These are phyloP conservation scores for Psephotus haematonotus DNA, from an alignment of 2,113 vertebrate genomes.

Conservation along the genomic window DNA sequence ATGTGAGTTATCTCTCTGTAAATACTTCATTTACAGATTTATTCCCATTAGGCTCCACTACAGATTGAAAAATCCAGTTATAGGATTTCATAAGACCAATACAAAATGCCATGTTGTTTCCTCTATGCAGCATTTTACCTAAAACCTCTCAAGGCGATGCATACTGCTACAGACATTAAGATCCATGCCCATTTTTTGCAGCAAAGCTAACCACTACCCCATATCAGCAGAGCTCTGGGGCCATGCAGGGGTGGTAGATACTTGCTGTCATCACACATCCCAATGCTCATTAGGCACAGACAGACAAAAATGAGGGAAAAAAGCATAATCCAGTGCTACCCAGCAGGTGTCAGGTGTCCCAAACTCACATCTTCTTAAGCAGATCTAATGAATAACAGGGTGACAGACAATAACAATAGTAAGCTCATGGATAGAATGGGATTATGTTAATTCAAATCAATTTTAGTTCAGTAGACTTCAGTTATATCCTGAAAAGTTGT, in stretches of 20 bases:
- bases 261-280: background rate
- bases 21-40: background rate
- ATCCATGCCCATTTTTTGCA: background rate
- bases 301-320: background rate
- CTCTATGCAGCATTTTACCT: background rate
- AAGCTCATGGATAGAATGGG: background rate
- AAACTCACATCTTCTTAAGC: background rate
- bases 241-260: background rate
- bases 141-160: background rate
- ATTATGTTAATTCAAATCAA: constrained; percentile 36
- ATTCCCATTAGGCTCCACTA: background rate
- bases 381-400: constrained; percentile 5
- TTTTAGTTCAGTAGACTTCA: background rate
- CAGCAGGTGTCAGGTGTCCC: background rate
- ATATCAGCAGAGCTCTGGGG: background rate
- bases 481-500: background rate
- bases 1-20: background rate
- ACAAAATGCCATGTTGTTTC: background rate
- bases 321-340: background rate
- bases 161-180: background rate
- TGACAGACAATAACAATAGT: background rate
- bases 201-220: background rate
- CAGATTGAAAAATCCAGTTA: background rate
- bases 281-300: rapidly evolving
- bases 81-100: background rate